Base-by-base conservation (phyloP, 1,140 invertebrate species). In the Leptopilina clavipes region DNA sequence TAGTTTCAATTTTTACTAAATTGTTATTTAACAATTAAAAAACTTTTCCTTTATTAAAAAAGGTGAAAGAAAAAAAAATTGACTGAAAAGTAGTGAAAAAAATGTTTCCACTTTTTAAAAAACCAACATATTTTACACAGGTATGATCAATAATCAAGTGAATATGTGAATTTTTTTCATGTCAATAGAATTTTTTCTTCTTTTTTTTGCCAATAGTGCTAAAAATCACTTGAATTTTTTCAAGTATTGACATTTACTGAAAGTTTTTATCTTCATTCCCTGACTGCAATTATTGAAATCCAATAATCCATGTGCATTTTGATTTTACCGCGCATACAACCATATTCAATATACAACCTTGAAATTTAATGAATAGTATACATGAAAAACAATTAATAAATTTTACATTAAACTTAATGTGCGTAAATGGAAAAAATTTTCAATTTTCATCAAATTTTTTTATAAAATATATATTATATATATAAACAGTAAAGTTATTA, bases 181-280 rank as follows among this genome's bases (percentile, higher is more conserved):
- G 37, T 40, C 37, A 40, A 40, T 40, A 40, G 9, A 40, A 40
- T 40, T 3, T 40, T 40, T 40, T 40, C 7, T 40, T 9, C 1
- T 8, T 9, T 9, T 40, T 48, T 48, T 14, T 3, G 5, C 48
- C 8, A 6, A 17, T 52, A 17, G n/a, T 52, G 48, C 48, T 17
- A 52, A 17, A 52, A 17, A 52, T 7, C 14, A 52, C n/a, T 52
- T 17, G 48, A 52, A 52, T n/a, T 52, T 52, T 17, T 31, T 31
- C 48, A 17, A 17, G 17, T 52, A 52, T 52, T 52, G 48, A 52
- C 48, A 52, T 52, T 52, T 52, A 52, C n/a, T 52, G 17, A 17
- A 52, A 52, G 48, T 17, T 17, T 52, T 52, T 52, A 3, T 52
- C 44, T 52, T 52, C 7, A 40, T 8, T 17, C 48, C 17, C 14